Evolutionary conservation across 2,888 invertebrate species (phyloP).

Genomic region (Celastrina argiolus): DNA sequence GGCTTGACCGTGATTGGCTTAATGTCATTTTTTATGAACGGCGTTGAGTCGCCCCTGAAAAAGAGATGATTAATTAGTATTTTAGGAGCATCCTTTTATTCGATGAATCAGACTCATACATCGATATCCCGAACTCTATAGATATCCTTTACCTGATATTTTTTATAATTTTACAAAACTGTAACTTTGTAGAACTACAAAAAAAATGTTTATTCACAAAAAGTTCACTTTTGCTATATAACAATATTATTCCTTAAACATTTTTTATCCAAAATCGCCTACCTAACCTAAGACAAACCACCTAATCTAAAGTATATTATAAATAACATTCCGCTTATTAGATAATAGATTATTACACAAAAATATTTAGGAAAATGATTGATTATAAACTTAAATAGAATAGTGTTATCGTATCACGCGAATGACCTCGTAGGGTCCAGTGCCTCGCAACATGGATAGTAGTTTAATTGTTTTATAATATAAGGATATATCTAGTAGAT

Average conservation of each 20-base stretch:
- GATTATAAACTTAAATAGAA: conserved; percentile 5
- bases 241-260: no score
- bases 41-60: conserved; percentile 58
- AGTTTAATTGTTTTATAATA: not conserved
- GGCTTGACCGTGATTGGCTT: conserved; percentile 50
- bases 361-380: conserved; percentile 15
- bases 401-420: conserved; percentile 9
- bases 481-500: not conserved
- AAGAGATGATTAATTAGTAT: no score
- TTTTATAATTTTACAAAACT: no score
- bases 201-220: no score
- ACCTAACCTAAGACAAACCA: no score
- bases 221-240: no score
- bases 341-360: not conserved
- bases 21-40: conserved; percentile 63
- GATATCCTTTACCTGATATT: no score
- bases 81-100: no score
- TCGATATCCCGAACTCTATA: no score
- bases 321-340: not conserved
- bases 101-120: no score
- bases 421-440: conserved; percentile 4
- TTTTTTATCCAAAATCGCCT: no score
- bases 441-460: not conserved
- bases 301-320: not conserved
- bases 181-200: no score